These are phyloP conservation scores for Azemiops feae DNA, from an alignment of 2,113 vertebrate genomes.

Conservation along the genomic window DNA sequence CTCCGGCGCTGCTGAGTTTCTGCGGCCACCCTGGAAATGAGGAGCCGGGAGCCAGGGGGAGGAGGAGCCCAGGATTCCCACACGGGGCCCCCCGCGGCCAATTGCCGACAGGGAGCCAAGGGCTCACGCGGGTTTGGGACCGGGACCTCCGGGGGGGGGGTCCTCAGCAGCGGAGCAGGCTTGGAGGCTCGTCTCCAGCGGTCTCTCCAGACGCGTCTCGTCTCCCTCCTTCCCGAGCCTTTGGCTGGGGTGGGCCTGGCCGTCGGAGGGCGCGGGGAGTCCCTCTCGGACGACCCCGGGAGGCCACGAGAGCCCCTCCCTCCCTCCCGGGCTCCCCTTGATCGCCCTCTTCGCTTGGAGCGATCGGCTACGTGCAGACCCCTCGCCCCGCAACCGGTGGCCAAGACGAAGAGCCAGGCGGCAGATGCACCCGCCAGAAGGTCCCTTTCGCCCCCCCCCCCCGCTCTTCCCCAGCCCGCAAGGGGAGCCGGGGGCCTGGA, in stretches of 20 bases:
- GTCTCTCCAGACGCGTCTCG: not conserved
- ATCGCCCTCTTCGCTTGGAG: not conserved
- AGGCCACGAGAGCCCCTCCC: not conserved
- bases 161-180: not conserved
- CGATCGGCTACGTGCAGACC: not conserved
- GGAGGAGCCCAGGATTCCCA: not conserved
- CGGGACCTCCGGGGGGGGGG: not conserved
- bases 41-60: not conserved
- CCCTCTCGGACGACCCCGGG: not conserved
- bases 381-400: not conserved
- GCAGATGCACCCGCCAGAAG: not conserved
- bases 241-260: not conserved
- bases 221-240: rapidly evolving
- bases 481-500: not conserved
- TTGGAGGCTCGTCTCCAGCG: not conserved
- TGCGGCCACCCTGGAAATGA: not conserved
- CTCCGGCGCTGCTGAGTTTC: not conserved
- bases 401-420: not conserved
- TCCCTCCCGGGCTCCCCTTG: not conserved
- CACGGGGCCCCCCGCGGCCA: not conserved
- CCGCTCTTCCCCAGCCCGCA: not conserved
- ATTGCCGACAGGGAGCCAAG: not conserved
- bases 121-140: not conserved
- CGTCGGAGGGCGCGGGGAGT: not conserved
- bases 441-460: not conserved